Conservation (phyloP, 2,797 vertebrate species). For the Onychomys arenicola region DNA sequence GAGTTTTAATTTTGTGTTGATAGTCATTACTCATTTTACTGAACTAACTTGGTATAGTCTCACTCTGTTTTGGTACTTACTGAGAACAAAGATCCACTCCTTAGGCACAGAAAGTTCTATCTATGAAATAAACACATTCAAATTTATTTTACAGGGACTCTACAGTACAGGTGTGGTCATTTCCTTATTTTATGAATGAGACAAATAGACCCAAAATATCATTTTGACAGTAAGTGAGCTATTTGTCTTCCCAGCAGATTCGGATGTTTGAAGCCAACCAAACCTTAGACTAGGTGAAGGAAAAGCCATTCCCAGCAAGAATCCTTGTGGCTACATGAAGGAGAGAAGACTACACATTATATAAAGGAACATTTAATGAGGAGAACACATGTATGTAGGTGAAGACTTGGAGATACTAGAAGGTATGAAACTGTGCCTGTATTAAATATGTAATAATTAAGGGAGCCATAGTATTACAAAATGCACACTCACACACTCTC, state of each 20-base stretch:
- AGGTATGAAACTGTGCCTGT: neutral
- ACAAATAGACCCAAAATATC: neutral
- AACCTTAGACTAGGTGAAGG: neutral
- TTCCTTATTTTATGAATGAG: constrained; percentile 30
- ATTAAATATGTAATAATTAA: neutral
- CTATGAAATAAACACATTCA: neutral
- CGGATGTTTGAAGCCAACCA: neutral
- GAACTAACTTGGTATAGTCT: neutral
- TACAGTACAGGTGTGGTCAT: neutral
- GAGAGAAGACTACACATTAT: neutral
- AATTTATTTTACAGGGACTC: neutral
- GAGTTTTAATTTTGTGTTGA: constrained; percentile 40
- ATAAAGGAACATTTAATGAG: neutral
- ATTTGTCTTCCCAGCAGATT: neutral
- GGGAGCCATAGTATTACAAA: neutral
- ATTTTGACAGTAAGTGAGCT: neutral
- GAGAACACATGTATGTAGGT: neutral
- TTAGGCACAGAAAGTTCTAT: neutral
- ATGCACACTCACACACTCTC: neutral
- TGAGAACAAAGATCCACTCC: neutral
- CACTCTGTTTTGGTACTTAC: constrained; percentile 16
- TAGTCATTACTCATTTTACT: neutral
- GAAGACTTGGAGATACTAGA: neutral
- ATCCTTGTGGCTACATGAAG: neutral
- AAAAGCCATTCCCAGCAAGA: neutral